Evolutionary conservation across 2,113 vertebrate species (phyloP).

Genomic region (Herpailurus yagouaroundi): DNA sequence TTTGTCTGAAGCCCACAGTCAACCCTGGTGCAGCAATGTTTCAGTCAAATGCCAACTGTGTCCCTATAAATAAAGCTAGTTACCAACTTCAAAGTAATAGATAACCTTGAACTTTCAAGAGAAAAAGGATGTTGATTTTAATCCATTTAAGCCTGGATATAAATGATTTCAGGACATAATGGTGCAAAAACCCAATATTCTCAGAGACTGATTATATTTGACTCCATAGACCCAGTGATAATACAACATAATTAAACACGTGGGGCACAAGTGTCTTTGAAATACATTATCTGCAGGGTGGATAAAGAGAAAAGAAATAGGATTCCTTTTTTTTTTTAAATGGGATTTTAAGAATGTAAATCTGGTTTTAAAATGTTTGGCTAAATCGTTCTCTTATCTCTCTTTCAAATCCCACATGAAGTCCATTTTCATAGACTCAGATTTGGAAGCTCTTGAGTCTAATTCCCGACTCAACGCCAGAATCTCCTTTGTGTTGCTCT

Average conservation of each 20-base stretch:
- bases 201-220: conserved; percentile 26
- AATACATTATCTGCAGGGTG: conserved; percentile 36
- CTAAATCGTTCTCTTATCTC: conserved; percentile 22
- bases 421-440: conserved; percentile 7
- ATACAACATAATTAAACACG: conserved; percentile 48
- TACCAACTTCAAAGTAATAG: conserved; percentile 57
- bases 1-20: conserved; percentile 65
- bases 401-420: conserved; percentile 44
- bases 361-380: conserved; percentile 63
- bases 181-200: conserved; percentile 39
- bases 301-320: conserved; percentile 62
- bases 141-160: conserved; percentile 53
- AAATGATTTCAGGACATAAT: conserved; percentile 62
- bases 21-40: conserved; percentile 26
- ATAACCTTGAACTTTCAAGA: conserved; percentile 68
- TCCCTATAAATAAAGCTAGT: conserved; percentile 67
- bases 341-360: conserved; percentile 55
- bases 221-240: conserved; percentile 32
- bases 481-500: not conserved
- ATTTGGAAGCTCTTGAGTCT: conserved; percentile 4
- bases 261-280: conserved; percentile 30
- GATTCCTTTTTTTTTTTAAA: conserved; percentile 17
- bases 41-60: conserved; percentile 59
- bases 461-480: not conserved
- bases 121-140: conserved; percentile 65